Base-by-base conservation (phyloP, 1,140 invertebrate genomes). In the Galleria mellonella region DNA sequence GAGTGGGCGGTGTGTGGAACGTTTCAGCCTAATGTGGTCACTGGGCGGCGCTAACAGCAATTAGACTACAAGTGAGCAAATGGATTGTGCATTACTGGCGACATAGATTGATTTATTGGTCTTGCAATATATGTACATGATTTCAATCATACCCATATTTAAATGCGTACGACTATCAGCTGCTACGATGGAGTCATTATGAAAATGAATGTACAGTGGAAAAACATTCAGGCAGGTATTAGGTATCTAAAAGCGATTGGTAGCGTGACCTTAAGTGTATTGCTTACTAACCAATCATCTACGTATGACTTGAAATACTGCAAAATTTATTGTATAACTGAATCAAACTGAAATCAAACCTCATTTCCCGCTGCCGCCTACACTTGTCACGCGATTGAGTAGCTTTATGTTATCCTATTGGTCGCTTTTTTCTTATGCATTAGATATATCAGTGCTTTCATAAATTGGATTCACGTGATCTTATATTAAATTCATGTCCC, bases 21-120 rank as follows among this genome's bases (percentile, higher is more conserved):
- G 54, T 62, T 74, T 70, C 68, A 66, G 66, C 64, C 64, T 77
- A 83, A 83, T 75, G 78, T 69, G 76, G 56, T 62, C 63, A 77
- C 70, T 85, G 78, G 79, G 79, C 77, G 77, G 78, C 66, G 76
- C 76, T 79, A 74, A 77, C 69, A 71, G 75, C 76, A 83, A 83
- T 83, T 85, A 85, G 65, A 72, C 64, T 75, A 77, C 76, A 79
- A 74, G 71, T 64, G 66, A 73, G 72, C 68, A 83, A 84, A 83
- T 83, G 81, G 76, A 78, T 79, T 73, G 76, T 79, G 76, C 76
- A 81, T 81, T 82, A 79, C 68, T 67, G 73, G 71, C 64, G 75
- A 79, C 74, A 72, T 69, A 56, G 72, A 79, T 85, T 83, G 78
- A 83, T 83, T 85, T 85, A 83, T 85, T 71, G 70, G 65, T 53